Evolutionary conservation across 2,797 vertebrate genomes (phyloP).

Genomic region (Apogon talboti): DNA sequence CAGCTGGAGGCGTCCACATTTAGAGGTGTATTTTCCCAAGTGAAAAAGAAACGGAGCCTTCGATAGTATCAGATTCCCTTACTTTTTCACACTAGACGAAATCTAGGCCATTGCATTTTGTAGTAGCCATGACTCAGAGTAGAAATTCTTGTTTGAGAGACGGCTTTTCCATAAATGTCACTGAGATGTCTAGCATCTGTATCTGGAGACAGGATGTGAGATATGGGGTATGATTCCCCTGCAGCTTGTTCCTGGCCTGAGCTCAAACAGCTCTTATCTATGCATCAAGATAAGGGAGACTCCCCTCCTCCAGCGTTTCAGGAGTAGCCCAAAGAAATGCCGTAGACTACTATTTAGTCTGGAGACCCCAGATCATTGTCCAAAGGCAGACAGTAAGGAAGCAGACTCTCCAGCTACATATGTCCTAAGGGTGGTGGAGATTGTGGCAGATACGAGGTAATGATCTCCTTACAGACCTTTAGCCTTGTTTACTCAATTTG

Average conservation of each 20-base stretch:
- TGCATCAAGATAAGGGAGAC: conserved; percentile 71
- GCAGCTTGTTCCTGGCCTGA: conserved; percentile 61
- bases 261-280: conserved; percentile 69
- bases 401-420: conserved; percentile 34
- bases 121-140: conserved; percentile 17
- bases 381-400: conserved; percentile 48
- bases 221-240: conserved; percentile 46
- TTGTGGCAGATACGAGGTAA: conserved; percentile 9
- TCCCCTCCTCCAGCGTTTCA: conserved; percentile 51
- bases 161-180: conserved; percentile 36
- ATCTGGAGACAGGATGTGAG: conserved; percentile 58
- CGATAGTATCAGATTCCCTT: conserved; percentile 32
- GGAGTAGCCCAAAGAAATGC: conserved; percentile 59
- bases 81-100: conserved; percentile 26
- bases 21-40: conserved; percentile 18
- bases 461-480: conserved; percentile 10
- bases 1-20: conserved; percentile 26
- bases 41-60: conserved; percentile 16
- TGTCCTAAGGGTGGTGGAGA: conserved; percentile 28
- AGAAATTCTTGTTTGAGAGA: conserved; percentile 44
- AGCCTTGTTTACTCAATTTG: neutral
- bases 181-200: too few species aligned
- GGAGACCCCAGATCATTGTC: conserved; percentile 28
- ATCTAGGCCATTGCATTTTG: conserved; percentile 40
- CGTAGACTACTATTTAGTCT: conserved; percentile 29